A percentile compares a stretch with the other conserved stretches of the same genome.
Conservation (phyloP, 2,113 vertebrate species). For the Anguilla japonica region DNA sequence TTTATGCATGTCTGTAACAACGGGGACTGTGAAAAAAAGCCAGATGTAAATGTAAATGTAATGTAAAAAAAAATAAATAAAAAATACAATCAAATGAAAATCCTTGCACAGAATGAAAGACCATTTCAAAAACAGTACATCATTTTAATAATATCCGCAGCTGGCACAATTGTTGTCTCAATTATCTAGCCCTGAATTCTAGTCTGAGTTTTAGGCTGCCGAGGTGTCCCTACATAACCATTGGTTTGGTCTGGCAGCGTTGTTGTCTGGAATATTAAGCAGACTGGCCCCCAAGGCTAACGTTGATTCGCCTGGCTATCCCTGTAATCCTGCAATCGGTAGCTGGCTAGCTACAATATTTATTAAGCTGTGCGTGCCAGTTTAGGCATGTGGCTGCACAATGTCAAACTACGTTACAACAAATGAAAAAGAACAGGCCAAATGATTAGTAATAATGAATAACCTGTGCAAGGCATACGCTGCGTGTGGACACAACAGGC, state of each 20-base stretch:
- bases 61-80: background rate
- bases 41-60: too few relatives aligned
- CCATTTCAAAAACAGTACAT: background rate
- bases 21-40: background rate
- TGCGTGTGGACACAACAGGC: background rate
- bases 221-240: background rate
- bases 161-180: background rate
- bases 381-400: too few relatives aligned
- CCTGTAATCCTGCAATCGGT: background rate
- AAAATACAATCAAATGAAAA: background rate
- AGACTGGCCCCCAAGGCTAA: background rate
- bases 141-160: background rate
- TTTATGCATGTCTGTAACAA: background rate
- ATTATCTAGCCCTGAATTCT: background rate
- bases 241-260: background rate
- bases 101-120: too few relatives aligned
- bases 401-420: too few relatives aligned
- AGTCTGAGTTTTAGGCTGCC: too few relatives aligned
- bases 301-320: background rate
- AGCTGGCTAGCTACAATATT: too few relatives aligned
- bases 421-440: too few relatives aligned
- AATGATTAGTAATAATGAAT: too few relatives aligned
- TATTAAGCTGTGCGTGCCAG: too few relatives aligned
- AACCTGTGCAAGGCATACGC: background rate
- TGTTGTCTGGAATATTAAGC: background rate